A percentile compares a stretch with the other conserved stretches of the same genome.
Evolutionary conservation across 2,888 invertebrate genomes (phyloP).

Genomic region (Harmothoe impar): DNA sequence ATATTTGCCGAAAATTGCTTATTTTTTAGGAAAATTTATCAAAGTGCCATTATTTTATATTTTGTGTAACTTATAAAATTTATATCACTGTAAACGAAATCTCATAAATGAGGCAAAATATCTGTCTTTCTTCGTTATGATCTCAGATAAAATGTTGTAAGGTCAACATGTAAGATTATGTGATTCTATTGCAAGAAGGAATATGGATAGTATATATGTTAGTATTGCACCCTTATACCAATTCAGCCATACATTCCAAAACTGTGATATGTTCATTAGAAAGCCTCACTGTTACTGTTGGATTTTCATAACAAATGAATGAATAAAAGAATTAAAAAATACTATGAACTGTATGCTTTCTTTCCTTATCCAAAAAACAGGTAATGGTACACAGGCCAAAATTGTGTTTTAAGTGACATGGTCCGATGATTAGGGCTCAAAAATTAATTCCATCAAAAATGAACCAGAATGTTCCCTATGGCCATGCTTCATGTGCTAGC

Average conservation of each 20-base stretch:
- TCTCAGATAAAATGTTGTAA: neutral
- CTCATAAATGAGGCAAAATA: neutral
- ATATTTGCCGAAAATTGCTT: neutral
- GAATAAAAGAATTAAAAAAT: neutral
- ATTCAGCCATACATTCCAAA: neutral
- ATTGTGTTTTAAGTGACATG: no score
- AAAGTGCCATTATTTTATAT: neutral
- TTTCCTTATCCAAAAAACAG: no score
- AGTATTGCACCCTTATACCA: neutral
- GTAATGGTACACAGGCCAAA: no score
- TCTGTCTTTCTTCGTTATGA: neutral
- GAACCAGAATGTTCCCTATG: no score
- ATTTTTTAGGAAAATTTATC: neutral
- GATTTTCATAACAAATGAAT: neutral
- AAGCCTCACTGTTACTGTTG: neutral
- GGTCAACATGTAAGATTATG: neutral
- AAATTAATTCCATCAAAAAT: no score
- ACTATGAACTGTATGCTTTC: no score
- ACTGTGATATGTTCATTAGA: constrained; percentile 21
- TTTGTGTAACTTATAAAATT: neutral
- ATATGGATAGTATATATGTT: neutral
- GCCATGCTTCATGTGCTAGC: no score
- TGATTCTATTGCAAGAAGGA: neutral
- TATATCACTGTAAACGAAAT: neutral
- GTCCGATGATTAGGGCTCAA: no score